Evolutionary conservation across 2,888 invertebrate genomes (phyloP).

Genomic region (Caenorhabditis sp.): DNA sequence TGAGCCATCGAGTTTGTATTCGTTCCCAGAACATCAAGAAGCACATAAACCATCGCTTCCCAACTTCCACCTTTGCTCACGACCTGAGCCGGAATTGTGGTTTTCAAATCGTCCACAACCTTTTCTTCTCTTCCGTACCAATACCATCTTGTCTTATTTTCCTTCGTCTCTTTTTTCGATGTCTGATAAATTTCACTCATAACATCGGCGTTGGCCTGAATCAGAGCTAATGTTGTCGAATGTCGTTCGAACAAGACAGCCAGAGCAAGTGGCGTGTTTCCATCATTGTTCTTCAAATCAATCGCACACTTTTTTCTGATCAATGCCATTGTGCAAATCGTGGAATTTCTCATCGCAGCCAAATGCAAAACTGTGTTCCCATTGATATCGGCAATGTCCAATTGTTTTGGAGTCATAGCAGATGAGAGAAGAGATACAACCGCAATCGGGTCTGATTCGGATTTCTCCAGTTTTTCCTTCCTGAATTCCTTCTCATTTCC

Average conservation of each 20-base stretch:
- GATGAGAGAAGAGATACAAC: conserved; percentile 48
- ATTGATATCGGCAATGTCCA: conserved; percentile 35
- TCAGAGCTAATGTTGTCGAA: conserved; percentile 68
- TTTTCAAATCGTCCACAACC: conserved; percentile 11
- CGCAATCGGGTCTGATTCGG: conserved; percentile 55
- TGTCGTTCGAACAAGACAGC: conserved; percentile 64
- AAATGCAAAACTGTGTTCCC: conserved; percentile 73
- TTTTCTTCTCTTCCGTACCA: conserved; percentile 32
- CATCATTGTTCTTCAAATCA: conserved; percentile 34
- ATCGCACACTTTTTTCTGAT: conserved; percentile 46
- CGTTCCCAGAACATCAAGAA: conserved; percentile 72
- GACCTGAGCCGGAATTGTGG: conserved; percentile 39
- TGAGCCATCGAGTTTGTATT: conserved; percentile 35
- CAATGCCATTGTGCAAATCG: conserved; percentile 51
- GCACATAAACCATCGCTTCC: conserved; percentile 71
- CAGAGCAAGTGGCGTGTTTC: conserved; percentile 61
- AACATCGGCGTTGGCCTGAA: conserved; percentile 53
- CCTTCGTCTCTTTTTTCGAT: background rate
- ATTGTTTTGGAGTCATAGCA: conserved; percentile 27
- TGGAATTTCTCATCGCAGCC: conserved; percentile 71
- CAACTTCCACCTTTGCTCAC: conserved; percentile 45
- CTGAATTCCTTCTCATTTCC: conserved; percentile 40
- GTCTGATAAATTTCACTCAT: conserved; percentile 18
- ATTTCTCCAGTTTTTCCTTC: conserved; percentile 9
- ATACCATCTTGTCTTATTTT: conserved; percentile 20